These are phyloP conservation scores for Sebastes umbrosus DNA, from an alignment of 2,797 vertebrate species.

Conservation along the genomic window DNA sequence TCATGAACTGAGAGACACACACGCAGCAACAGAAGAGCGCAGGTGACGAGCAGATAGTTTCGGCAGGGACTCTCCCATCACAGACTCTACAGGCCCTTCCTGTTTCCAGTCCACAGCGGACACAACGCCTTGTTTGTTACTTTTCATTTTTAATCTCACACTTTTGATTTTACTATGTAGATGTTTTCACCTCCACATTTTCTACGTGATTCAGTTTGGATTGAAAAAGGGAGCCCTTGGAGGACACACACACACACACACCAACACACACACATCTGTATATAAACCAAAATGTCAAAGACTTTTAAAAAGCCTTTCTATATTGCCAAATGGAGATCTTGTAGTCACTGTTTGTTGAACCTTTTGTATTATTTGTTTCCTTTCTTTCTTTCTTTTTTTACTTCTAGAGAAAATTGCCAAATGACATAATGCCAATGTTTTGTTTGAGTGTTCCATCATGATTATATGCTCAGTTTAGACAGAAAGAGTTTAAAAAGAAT, in stretches of 20 bases:
- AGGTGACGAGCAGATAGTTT: conserved; percentile 22
- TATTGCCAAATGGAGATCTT: conserved; percentile 80
- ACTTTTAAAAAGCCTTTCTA: conserved; percentile 73
- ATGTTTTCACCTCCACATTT: conserved; percentile 62
- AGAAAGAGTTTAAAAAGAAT: conserved; percentile 1
- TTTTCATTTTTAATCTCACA: conserved; percentile 53
- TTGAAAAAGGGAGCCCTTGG: conserved; percentile 73
- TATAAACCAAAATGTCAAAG: conserved; percentile 75
- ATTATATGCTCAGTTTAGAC: conserved; percentile 26
- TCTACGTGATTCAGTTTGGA: conserved; percentile 68
- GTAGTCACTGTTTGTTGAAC: conserved; percentile 63
- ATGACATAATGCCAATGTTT: conserved; percentile 75
- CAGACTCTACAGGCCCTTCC: conserved; percentile 41
- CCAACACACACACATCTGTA: conserved; percentile 53
- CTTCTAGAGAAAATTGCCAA: conserved; percentile 73
- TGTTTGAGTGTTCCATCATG: conserved; percentile 39
- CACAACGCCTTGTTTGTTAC: conserved; percentile 44
- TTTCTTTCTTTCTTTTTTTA: conserved; percentile 39
- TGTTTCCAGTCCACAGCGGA: conserved; percentile 39
- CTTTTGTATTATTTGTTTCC: conserved; percentile 61
- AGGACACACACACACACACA: conserved; percentile 34
- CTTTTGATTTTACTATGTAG: conserved; percentile 45
- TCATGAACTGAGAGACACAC: conserved; percentile 86
- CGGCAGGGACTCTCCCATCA: conserved; percentile 62
- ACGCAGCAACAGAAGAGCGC: not conserved